Base-by-base conservation (phyloP, 2,797 vertebrate species). In the Chelonia mydas region DNA sequence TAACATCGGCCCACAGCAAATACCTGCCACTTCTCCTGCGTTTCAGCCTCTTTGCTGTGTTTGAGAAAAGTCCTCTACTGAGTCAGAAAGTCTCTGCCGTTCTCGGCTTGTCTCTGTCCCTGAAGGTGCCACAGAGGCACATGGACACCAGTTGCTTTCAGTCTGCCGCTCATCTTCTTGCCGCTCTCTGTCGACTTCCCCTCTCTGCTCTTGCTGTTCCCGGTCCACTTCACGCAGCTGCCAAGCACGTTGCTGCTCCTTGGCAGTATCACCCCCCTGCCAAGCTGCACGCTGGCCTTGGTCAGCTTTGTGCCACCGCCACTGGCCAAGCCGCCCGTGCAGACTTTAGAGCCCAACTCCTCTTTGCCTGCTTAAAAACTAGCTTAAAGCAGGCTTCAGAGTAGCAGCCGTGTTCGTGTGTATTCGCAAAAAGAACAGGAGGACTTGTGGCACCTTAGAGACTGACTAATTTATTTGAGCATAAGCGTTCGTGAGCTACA, bases 221-320 rank as follows among this genome's bases (percentile, higher is more conserved):
- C 5, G 3, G n/a, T 4, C n/a, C n/a, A 6, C 19, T 72, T 21
- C 5, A 6, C 3, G 3, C 9, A 11, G 19, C n/a, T 37, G 65
- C n/a, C 17, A n/a, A 68, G 17, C n/a, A 9, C n/a, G 2, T n/a
- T 33, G 59, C 57, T 31, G 31, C 59, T 61, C 31, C 13, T 11
- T 21, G 17, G 65, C 19, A 9, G 41, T 72, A 19, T 41, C 19
- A 3, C 37, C 21, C n/a, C 6, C 33, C 19, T 11, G 15, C 65
- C 17, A 16, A 61, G 59, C 15, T 9, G 16, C n/a, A 9, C 5
- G 9, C 9, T 21, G 19, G 12, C 13, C 57, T 13, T 31, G 57
- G 28, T 13, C 57, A 13, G 11, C 57, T 59, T 31, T 5, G 12
- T 28, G 27, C 57, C 28, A 6, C n/a, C 19, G 9, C n/a, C 65